These are phyloP conservation scores for Cephalopachus bancanus DNA, from an alignment of 2,797 vertebrate species.

Conservation along the genomic window DNA sequence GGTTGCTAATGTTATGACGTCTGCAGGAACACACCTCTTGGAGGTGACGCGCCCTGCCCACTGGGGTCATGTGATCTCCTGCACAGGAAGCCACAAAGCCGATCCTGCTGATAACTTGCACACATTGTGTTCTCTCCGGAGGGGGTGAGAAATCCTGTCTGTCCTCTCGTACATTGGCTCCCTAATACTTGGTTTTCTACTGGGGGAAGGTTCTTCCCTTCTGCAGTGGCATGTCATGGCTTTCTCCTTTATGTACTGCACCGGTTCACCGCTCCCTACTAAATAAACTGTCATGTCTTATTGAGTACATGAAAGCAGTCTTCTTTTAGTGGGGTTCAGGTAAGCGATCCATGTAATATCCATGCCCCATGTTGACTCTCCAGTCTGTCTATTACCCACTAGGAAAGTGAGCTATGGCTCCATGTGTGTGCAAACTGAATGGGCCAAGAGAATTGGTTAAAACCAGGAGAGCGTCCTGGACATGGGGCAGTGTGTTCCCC, in stretches of 20 bases:
- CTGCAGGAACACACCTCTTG: background rate
- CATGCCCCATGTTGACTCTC: fast-evolving
- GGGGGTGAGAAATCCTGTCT: background rate
- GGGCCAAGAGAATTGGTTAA: fast-evolving
- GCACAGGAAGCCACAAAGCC: fast-evolving
- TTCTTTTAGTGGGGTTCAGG: background rate
- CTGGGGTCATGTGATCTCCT: fast-evolving
- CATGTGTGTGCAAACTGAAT: fast-evolving
- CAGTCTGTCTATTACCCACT: fast-evolving
- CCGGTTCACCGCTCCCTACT: background rate
- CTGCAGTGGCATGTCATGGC: fast-evolving
- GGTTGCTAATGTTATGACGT: background rate
- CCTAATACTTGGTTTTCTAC: fast-evolving
- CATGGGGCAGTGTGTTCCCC: fast-evolving
- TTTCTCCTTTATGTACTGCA: background rate
- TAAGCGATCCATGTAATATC: background rate
- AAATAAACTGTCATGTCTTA: fast-evolving
- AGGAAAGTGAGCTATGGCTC: background rate
- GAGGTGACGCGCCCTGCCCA: too few species aligned
- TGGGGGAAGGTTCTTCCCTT: fast-evolving
- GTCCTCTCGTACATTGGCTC: background rate
- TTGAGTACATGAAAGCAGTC: background rate
- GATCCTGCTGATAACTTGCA: fast-evolving
- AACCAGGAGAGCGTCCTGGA: background rate
- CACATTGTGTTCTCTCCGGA: background rate